Base-by-base conservation (phyloP, 2,888 invertebrate species). In the Sinodicranocentrus sp. region DNA sequence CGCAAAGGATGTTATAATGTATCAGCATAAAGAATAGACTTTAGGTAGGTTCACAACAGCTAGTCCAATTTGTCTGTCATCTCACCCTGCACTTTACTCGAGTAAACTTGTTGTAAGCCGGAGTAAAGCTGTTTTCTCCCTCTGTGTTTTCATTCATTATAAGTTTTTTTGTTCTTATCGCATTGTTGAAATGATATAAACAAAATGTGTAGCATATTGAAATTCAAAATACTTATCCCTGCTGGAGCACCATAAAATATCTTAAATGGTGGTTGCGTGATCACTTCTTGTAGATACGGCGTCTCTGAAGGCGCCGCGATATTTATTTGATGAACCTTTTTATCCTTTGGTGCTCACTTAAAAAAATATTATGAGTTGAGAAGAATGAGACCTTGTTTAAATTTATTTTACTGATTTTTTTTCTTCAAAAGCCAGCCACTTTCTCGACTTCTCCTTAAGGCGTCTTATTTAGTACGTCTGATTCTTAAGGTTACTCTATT, bases 271-370 rank as follows among this genome's bases (percentile, higher is more conserved):
- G 72, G 72, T 87, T 87, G 87, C 87, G 86, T 87, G 87, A 86
- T 79, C 72, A 75, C 76, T 85, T 85, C 72, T 79, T 84, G 57
- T 84, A 75, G 82, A 71, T 68, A 80, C 79, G 86, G 82, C 82
- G 87, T 87, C 85, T 87, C 52, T 85, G 82, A 85, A 88, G 88
- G 88, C 88, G 88, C 88, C 88, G 88, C 82, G 79, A 82, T 86
- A 87, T 87, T 87, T 87, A 87, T 88, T 87, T 85, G 84, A 87
- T 87, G 85, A 87, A 76, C 83, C 83, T 83, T 82, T 78, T 84
- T 82, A 73, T 82, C 80, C 80, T 44, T 82, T 73, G 73, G 73
- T 73, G 73, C 72, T 82, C 80, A 82, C 73, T 73, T 82, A 70
- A 73, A 68, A 76, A 82, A 82, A 63, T 67, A 73, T 73, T 82